Evolutionary conservation across 1,140 invertebrate genomes (phyloP).

Genomic region (Ceratina calcarata): DNA sequence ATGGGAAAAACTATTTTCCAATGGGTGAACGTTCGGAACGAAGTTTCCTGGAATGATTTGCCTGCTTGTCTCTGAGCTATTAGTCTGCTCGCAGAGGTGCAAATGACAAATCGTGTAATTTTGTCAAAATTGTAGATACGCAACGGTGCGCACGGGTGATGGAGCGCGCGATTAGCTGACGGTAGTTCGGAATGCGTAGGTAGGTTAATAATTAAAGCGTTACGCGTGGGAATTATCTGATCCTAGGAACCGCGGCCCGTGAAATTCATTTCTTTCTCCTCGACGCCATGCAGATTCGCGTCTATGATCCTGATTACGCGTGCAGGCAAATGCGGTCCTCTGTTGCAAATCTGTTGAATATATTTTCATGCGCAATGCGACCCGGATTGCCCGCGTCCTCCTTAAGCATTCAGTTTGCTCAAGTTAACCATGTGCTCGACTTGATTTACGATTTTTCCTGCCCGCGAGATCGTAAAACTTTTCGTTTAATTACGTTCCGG

Average conservation of each 20-base stretch:
- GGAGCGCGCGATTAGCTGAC: constrained; percentile 45
- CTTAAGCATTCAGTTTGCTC: background rate
- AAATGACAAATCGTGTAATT: constrained; percentile 40
- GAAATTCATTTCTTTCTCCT: constrained; percentile 35
- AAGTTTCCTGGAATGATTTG: background rate
- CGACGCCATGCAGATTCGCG: background rate
- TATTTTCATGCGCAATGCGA: background rate
- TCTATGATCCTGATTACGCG: background rate
- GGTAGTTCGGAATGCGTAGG: constrained; percentile 16
- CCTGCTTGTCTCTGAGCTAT: constrained; percentile 14
- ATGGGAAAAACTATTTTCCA: too few species aligned
- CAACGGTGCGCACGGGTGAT: constrained; percentile 22
- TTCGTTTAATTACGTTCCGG: background rate
- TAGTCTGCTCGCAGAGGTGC: constrained; percentile 44
- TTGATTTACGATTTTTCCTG: background rate
- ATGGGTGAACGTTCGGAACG: background rate
- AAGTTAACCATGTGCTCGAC: too few species aligned
- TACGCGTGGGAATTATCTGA: constrained; percentile 54
- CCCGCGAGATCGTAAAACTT: background rate
- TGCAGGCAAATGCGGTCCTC: background rate
- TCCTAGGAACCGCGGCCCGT: constrained; percentile 40
- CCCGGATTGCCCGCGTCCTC: too few species aligned
- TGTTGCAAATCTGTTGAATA: background rate
- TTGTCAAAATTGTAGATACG: constrained; percentile 48
- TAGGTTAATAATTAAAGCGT: constrained; percentile 37